Evolutionary conservation across 1,140 invertebrate genomes (phyloP).

Genomic region (Portunus trituberculatus): DNA sequence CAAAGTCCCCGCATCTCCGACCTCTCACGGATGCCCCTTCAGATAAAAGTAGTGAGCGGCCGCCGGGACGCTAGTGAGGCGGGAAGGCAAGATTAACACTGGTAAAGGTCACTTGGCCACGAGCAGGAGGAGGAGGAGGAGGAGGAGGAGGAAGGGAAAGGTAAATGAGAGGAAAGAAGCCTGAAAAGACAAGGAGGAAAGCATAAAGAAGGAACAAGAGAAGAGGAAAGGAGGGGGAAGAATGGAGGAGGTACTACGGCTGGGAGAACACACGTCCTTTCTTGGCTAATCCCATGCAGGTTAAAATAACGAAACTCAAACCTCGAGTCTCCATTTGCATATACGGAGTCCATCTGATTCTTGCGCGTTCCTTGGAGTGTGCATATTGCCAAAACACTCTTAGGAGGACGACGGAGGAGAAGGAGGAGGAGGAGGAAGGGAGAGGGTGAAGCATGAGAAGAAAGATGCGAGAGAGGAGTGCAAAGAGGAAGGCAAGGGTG

Average conservation of each 20-base stretch:
- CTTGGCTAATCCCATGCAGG: slow-evolving; percentile 17
- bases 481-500: background rate
- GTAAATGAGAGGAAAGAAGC: background rate
- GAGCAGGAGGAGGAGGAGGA: background rate
- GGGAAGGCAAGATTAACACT: background rate
- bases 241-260: background rate
- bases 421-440: slow-evolving; percentile 5
- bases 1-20: background rate
- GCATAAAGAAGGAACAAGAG: background rate
- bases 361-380: background rate
- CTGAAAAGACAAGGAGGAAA: background rate
- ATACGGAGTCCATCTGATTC: slow-evolving; percentile 10
- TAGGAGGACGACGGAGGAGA: background rate
- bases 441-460: background rate
- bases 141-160: background rate
- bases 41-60: slow-evolving; percentile 21
- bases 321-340: background rate
- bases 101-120: background rate
- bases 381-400: slow-evolving; percentile 20
- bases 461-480: background rate
- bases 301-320: slow-evolving; percentile 6
- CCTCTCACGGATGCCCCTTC: slow-evolving; percentile 7
- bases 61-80: background rate
- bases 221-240: background rate
- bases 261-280: background rate